Conservation (phyloP, 2,888 invertebrate species). For the Ophraella communa region DNA sequence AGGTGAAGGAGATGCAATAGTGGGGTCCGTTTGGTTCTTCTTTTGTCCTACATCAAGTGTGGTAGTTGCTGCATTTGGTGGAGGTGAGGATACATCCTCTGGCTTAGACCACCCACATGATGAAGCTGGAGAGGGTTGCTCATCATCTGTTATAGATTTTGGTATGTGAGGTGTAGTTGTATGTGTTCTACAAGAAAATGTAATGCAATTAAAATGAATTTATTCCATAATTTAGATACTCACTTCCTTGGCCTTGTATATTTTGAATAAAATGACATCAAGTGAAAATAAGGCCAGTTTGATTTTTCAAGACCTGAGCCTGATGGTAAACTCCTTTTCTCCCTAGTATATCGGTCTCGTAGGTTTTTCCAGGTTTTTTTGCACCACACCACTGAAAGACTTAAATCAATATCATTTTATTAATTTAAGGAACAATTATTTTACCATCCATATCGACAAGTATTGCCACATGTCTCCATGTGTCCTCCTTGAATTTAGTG, state of each 20-base stretch:
- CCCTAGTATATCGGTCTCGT: constrained; percentile 2
- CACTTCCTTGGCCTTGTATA: neutral
- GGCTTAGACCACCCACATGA: no score
- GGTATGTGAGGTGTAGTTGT: no score
- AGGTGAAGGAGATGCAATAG: neutral
- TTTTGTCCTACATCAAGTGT: neutral
- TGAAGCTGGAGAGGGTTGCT: no score
- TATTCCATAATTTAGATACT: no score
- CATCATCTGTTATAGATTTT: no score
- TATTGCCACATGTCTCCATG: neutral
- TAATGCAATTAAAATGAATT: no score
- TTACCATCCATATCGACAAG: neutral
- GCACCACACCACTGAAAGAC: neutral
- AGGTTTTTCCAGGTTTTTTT: neutral
- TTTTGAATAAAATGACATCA: neutral
- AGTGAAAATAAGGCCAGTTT: neutral
- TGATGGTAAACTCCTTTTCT: neutral
- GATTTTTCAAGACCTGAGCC: neutral
- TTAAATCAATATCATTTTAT: neutral
- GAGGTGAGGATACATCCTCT: neutral
- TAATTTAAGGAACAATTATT: neutral
- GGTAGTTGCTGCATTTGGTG: neutral
- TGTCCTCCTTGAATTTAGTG: no score
- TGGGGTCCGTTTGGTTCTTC: neutral
- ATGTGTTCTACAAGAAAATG: no score